Percentiles rank a stretch among this genome's conserved stretches.
Conservation (phyloP, 2,888 invertebrate genomes). For the Agapostemon virescens region DNA sequence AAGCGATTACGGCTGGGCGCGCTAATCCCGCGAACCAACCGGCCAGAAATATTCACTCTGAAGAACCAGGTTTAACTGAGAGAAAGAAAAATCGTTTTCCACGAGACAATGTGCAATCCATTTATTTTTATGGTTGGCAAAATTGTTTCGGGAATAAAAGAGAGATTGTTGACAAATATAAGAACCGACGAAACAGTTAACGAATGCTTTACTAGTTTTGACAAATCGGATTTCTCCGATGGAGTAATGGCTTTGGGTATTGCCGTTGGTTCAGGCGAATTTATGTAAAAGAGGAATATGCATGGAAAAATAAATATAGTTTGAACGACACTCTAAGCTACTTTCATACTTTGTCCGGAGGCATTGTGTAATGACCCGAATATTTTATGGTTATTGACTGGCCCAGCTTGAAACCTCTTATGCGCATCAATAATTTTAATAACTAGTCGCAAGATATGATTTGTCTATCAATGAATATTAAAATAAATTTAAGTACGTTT, state of each 20-base stretch:
- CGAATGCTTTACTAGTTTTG: not conserved
- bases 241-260: not conserved
- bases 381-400: not conserved
- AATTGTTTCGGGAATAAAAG: not conserved
- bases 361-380: not conserved
- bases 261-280: not conserved
- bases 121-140: not conserved
- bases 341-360: not conserved
- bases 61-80: not conserved
- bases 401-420: not conserved
- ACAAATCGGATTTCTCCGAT: not conserved
- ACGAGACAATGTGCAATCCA: not conserved
- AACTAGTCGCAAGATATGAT: not conserved
- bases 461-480: not conserved
- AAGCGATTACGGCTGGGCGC: not conserved
- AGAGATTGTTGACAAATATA: not conserved
- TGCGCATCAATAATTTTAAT: not conserved
- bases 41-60: not conserved
- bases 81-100: slow-evolving; percentile 1
- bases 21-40: not conserved
- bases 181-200: not conserved
- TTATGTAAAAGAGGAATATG: not conserved
- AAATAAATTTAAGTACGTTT: too few species aligned
- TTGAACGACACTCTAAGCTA: not conserved
- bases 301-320: not conserved